Evolutionary conservation across 2,113 vertebrate species (phyloP).

Genomic region (Odontophorus gujanensis): DNA sequence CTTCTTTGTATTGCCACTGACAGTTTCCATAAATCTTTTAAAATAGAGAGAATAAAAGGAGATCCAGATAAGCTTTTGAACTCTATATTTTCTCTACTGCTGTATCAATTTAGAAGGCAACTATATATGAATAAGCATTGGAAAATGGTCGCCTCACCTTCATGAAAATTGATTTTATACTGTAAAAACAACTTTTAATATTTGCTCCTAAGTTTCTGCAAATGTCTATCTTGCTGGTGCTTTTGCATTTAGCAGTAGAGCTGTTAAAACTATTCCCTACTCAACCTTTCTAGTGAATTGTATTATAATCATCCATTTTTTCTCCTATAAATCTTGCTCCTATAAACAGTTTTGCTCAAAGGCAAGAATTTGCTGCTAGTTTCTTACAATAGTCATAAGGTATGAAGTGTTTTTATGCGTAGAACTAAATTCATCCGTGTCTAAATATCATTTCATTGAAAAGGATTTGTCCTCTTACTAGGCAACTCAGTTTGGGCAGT

Average conservation of each 20-base stretch:
- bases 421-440: background rate
- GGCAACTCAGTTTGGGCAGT: background rate
- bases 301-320: background rate
- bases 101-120: background rate
- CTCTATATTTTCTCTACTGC: background rate
- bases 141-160: conserved; percentile 7
- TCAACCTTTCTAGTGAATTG: background rate
- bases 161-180: background rate
- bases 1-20: background rate
- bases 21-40: conserved; percentile 17
- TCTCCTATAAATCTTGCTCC: background rate
- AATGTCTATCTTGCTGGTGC: background rate
- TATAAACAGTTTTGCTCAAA: background rate
- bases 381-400: background rate
- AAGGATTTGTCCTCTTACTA: background rate
- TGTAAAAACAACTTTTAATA: background rate
- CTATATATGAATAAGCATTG: background rate
- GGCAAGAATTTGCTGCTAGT: background rate
- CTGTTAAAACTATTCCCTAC: background rate
- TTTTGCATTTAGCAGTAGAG: background rate
- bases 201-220: background rate
- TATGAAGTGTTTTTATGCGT: background rate
- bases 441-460: background rate
- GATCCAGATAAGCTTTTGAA: background rate
- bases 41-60: conserved; percentile 13